Percentiles rank a stretch among this genome's conserved stretches.
Evolutionary conservation across 2,113 vertebrate genomes (phyloP).

Genomic region (Thomomys bottae): DNA sequence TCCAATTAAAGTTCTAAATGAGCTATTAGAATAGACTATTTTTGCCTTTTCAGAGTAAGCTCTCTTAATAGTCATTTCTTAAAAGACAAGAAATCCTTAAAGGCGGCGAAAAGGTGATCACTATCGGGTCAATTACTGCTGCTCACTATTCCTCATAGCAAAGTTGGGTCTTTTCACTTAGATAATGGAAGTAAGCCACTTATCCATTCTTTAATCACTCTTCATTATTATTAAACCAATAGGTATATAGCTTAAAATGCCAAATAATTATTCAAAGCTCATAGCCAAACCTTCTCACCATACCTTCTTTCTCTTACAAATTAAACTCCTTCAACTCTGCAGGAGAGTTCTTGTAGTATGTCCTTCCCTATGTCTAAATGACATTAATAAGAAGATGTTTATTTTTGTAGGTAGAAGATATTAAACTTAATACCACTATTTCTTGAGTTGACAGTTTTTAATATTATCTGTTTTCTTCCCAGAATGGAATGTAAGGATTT

Average conservation of each 20-base stretch:
- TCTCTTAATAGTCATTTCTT: slow-evolving; percentile 63
- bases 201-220: slow-evolving; percentile 36
- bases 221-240: slow-evolving; percentile 42
- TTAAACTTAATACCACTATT: neutral
- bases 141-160: slow-evolving; percentile 14
- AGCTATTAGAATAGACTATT: slow-evolving; percentile 80
- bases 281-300: neutral
- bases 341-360: neutral
- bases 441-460: slow-evolving; percentile 26
- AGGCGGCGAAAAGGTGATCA: slow-evolving; percentile 39
- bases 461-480: neutral
- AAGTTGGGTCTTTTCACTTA: neutral
- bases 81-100: slow-evolving; percentile 56
- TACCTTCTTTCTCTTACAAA: neutral
- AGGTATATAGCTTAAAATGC: neutral
- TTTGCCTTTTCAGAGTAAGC: slow-evolving; percentile 60
- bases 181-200: slow-evolving; percentile 41
- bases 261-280: slow-evolving; percentile 29
- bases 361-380: slow-evolving; percentile 3
- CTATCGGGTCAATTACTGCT: slow-evolving; percentile 32
- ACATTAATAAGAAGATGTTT: neutral
- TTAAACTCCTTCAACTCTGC: neutral
- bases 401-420: neutral
- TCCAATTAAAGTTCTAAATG: slow-evolving; percentile 82
- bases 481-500: neutral